These are phyloP conservation scores for Thera obeliscata DNA, from an alignment of 2,888 invertebrate genomes.

Conservation along the genomic window DNA sequence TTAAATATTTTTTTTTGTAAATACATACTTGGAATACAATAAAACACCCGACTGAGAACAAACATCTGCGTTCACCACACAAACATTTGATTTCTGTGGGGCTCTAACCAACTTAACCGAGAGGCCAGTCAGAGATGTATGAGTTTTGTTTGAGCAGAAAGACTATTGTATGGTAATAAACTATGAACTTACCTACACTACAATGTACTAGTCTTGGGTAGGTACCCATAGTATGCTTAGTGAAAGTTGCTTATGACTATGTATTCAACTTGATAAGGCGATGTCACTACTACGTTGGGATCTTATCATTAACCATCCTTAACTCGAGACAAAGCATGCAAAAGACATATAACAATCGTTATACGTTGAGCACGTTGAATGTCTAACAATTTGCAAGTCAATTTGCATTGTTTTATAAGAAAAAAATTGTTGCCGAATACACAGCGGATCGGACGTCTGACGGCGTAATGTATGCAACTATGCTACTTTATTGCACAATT, in stretches of 20 bases:
- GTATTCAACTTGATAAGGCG: conserved; percentile 24
- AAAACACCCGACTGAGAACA: too few relatives aligned
- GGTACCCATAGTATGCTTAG: conserved; percentile 11
- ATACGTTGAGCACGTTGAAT: conserved; percentile 5
- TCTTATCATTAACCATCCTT: not conserved
- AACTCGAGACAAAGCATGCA: conserved; percentile 5
- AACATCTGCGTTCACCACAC: too few relatives aligned
- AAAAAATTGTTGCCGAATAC: conserved; percentile 1
- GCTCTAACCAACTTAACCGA: too few relatives aligned
- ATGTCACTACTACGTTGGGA: too few relatives aligned
- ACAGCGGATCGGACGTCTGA: not conserved
- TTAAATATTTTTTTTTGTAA: too few relatives aligned
- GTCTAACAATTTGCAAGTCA: conserved; percentile 12
- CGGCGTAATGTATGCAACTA: conserved; percentile 4
- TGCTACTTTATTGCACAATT: not conserved
- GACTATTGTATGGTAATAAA: not conserved
- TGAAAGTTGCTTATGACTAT: conserved; percentile 30
- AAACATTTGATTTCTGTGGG: too few relatives aligned
- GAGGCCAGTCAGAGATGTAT: too few relatives aligned
- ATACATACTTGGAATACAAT: too few relatives aligned
- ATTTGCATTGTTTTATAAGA: conserved; percentile 21
- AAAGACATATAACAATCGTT: conserved; percentile 19
- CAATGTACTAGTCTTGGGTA: too few relatives aligned
- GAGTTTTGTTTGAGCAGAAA: too few relatives aligned
- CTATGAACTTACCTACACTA: not conserved